Percentiles rank a stretch among this genome's conserved stretches.
These are phyloP conservation scores for Erinaceus europaeus DNA, from an alignment of 2,113 vertebrate genomes.

Conservation along the genomic window DNA sequence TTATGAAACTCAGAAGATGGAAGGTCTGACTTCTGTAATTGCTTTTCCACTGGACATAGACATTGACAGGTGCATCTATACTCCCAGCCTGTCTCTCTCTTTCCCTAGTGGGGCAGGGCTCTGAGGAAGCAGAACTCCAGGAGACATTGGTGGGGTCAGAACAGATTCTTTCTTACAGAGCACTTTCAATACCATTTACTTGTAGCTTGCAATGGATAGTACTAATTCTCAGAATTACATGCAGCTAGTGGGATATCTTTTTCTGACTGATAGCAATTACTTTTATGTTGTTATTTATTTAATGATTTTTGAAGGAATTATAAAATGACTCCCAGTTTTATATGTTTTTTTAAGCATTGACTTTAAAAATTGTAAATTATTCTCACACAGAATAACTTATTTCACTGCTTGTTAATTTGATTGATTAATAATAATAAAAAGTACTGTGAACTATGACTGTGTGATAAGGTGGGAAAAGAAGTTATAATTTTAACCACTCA, in stretches of 20 bases:
- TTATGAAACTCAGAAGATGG: too few relatives aligned
- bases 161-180: constrained; percentile 57
- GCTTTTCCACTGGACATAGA: too few relatives aligned
- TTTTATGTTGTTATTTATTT: background rate
- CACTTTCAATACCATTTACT: constrained; percentile 50
- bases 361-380: constrained; percentile 20
- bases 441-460: background rate
- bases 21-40: too few relatives aligned
- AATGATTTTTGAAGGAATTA: background rate
- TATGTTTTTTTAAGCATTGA: background rate
- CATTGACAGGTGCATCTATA: too few relatives aligned
- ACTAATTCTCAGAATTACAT: background rate
- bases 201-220: background rate
- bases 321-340: background rate
- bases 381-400: background rate
- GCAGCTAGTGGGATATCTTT: background rate
- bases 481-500: background rate
- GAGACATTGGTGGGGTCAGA: too few relatives aligned
- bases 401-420: constrained; percentile 61
- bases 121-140: too few relatives aligned
- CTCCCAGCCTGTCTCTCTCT: too few relatives aligned
- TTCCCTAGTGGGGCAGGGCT: too few relatives aligned
- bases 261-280: background rate
- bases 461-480: background rate
- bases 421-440: constrained; percentile 33